Evolutionary conservation across 2,888 invertebrate species (phyloP), one percentile per base, ranked within the genome.

Genomic region (Blastobasis lacticolella): DNA sequence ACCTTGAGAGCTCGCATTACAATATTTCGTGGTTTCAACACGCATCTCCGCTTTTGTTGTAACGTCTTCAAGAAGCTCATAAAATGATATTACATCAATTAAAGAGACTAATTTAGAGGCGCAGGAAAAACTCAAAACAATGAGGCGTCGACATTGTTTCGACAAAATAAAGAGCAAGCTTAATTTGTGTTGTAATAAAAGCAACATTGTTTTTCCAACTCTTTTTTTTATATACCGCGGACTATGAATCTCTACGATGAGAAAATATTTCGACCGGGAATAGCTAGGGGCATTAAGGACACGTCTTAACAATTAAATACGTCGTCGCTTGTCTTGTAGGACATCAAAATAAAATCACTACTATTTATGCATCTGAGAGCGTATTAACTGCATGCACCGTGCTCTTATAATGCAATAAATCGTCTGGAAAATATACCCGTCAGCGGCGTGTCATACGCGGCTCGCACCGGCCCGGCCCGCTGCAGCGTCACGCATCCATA

Each of bases 341-440:
- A 87, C 87, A 86, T 83, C 78, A 87, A 84, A 87, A 87, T 84
- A 85, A 88, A 81, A 87, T 85, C 74, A 83, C 78, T 78, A 78
- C 78, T 87, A 86, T 88, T 86, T 88, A 87, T 86, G 86, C 67
- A 81, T 79, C 77, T 80, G 79, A 75, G 73, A 81, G 80, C 64
- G 76, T 81, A 85, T 83, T 81, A 86, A 85, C 78, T 75, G 79
- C 78, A 77, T 69, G 73, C 75, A 74, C 73, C 66, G 75, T 69
- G 69, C 82, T 86, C 86, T 86, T 86, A 83, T 86, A 85, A 81
- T 78, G 81, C 73, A 79, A 87, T 88, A 88, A 88, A 88, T 88
- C 81, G 88, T 85, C 81, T 87, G 82, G 84, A 84, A 85, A 84
- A 86, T 88, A 88, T 88, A 88, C 83, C 84, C 68, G 73, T 88